Evolutionary conservation across 2,888 invertebrate species (phyloP), one percentile per base, ranked within the genome.

Genomic region (Myopa tessellatipennis): DNA sequence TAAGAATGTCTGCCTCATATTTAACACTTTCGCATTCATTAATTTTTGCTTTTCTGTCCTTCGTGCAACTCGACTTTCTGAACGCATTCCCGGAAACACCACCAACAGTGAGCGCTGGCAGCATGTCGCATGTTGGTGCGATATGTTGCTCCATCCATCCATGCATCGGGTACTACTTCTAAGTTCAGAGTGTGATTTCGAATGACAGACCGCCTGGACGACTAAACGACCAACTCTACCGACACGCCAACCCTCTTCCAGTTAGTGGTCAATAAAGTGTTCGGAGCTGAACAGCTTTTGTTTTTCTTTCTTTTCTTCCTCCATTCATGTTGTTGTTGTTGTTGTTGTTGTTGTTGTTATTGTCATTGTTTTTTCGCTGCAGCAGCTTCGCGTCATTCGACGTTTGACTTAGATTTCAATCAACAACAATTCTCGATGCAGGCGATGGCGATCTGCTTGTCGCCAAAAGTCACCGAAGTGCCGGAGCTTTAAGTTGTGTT

Each of bases 21-120:
- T 75, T 78, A 81, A 80, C 81, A 81, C 81, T 81, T 81, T 78
- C 71, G 74, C 65, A 78, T 75, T 78, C 78, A 78, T 71, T 75
- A 78, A 63, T 38, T 69, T 75, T 69, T 75, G 68, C 69, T 40
- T 68, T 75, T 55, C 45, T 75, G 16, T 12, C 6, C 36, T 45
- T 45, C 38, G 12, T 18, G 69, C 77, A 61, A 71, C 78, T 74
- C 71, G 60, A 36, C 69, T 65, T 78, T 78, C 74, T 55, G 69
- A 74, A 78, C 79, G 76, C 80, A 80, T 80, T 78, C 81, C 77
- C 79, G 79, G 74, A 80, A 79, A 79, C 77, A 72, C 77, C 77
- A 75, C 74, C 74, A 63, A 36, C 70, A 79, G 45, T 12, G 58
- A 40, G 26, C 58, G 58, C n/a, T 34, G 40, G 16, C 36, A 12